Conservation (phyloP, 2,797 vertebrate species). For the Cryptoblepharus egeriae region DNA sequence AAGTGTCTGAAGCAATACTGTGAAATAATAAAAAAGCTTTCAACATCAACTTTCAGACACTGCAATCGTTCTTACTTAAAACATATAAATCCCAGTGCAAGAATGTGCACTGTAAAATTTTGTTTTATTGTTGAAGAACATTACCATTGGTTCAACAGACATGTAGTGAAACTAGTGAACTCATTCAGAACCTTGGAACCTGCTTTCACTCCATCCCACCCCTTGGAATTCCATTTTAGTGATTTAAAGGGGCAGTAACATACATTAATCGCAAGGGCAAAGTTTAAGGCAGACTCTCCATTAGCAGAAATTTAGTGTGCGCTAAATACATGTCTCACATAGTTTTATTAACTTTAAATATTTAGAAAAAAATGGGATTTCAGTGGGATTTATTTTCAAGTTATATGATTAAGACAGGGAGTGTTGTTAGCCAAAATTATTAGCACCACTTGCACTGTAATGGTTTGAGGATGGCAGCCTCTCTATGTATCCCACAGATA, state of each 20-base stretch:
- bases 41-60: not conserved
- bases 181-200: too few relatives aligned
- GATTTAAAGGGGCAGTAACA: too few relatives aligned
- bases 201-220: too few relatives aligned
- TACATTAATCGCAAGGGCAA: too few relatives aligned
- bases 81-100: not conserved
- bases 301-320: too few relatives aligned
- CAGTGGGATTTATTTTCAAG: not conserved
- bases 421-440: not conserved
- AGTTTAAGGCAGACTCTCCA: too few relatives aligned
- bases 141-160: too few relatives aligned
- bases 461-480: not conserved
- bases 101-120: too few relatives aligned
- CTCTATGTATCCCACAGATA: not conserved
- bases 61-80: not conserved
- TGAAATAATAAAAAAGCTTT: not conserved
- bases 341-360: not conserved
- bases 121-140: too few relatives aligned
- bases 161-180: too few relatives aligned
- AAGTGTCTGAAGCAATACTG: not conserved
- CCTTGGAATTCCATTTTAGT: too few relatives aligned
- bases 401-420: not conserved
- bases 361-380: not conserved
- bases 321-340: too few relatives aligned
- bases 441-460: not conserved